A percentile compares a stretch with the other conserved stretches of the same genome.
Evolutionary conservation across 2,113 vertebrate species (phyloP).

Genomic region (Okapia johnstoni): DNA sequence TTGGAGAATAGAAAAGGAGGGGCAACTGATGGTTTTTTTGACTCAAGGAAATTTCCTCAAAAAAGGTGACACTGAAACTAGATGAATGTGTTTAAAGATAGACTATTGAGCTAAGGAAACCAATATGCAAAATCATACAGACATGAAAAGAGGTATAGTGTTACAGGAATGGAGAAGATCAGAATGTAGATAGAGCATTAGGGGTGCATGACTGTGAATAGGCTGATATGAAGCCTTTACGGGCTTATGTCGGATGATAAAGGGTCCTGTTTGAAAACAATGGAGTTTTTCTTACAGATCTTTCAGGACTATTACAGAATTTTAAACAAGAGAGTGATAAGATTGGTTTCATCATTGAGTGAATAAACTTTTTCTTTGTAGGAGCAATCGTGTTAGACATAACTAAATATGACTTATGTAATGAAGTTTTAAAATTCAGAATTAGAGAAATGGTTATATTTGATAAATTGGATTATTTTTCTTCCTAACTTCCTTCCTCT

Average conservation of each 20-base stretch:
- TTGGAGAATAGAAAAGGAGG: neutral
- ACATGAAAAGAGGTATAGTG: neutral
- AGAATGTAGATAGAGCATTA: neutral
- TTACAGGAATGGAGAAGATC: neutral
- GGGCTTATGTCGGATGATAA: neutral
- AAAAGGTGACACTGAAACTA: neutral
- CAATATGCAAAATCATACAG: neutral
- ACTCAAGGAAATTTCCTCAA: neutral
- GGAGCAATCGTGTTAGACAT: neutral
- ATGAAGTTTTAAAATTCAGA: conserved; percentile 10
- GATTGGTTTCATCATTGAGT: neutral
- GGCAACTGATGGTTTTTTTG: neutral
- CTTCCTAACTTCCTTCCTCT: neutral
- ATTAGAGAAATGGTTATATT: conserved; percentile 15
- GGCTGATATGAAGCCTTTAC: neutral
- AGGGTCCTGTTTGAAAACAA: neutral
- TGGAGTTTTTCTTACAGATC: neutral
- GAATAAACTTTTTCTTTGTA: neutral
- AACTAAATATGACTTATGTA: neutral
- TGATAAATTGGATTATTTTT: conserved; percentile 19
- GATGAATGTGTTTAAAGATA: neutral
- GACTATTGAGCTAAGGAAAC: neutral
- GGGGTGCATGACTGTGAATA: too few relatives aligned
- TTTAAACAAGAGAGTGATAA: neutral
- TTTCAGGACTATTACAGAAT: neutral